phyloP scores from a whole-genome alignment of 2,113 vertebrate species.

The Aspiorhynchus laticeps region DNA sequence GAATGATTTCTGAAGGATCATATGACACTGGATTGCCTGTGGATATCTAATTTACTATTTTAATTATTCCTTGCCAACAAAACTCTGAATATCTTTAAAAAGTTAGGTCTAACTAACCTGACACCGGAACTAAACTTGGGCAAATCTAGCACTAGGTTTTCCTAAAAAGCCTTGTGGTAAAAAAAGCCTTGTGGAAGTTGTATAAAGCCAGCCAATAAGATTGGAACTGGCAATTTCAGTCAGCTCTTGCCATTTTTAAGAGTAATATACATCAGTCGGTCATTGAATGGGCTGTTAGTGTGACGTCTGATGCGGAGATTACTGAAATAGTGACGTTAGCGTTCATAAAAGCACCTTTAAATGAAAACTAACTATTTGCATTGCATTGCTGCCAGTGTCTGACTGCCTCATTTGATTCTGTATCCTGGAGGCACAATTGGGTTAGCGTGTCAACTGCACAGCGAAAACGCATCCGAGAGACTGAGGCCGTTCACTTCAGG shows the following conservation, averaged over 20 bases:
- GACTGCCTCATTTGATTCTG: slow-evolving; percentile 34
- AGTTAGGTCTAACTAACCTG: background rate
- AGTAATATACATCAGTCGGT: background rate
- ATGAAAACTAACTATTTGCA: background rate
- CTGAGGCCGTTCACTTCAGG: slow-evolving; percentile 52
- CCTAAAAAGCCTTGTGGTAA: too few species aligned
- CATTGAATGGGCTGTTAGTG: background rate
- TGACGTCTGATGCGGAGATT: background rate
- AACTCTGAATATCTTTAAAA: background rate
- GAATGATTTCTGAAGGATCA: background rate
- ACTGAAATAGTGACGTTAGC: background rate
- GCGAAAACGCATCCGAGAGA: slow-evolving; percentile 34
- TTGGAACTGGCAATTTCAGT: background rate
- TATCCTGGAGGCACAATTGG: slow-evolving; percentile 54
- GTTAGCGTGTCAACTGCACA: slow-evolving; percentile 59
- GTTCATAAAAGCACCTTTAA: slow-evolving; percentile 8
- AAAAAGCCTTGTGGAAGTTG: background rate
- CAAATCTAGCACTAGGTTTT: background rate
- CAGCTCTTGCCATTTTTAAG: background rate
- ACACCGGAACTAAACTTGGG: background rate
- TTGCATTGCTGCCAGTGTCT: slow-evolving; percentile 20
- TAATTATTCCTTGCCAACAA: background rate
- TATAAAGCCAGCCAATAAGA: background rate
- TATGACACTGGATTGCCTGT: background rate
- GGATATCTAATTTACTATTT: background rate